Base-by-base conservation (phyloP, 2,888 invertebrate species). In the Drosophila multiciliata region DNA sequence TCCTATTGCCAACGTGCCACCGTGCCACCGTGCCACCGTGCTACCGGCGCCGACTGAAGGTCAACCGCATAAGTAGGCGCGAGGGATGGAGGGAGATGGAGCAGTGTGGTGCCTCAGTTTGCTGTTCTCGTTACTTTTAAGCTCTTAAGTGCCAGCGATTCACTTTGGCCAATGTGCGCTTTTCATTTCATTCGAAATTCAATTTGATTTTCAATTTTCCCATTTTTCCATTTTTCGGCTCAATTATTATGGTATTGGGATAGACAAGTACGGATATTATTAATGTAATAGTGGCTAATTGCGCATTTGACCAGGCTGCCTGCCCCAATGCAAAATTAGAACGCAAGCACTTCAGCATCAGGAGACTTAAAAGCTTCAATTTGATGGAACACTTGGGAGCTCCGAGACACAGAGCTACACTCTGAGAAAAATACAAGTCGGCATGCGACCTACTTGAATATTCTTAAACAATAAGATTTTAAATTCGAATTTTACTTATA, bases 231-330 rank as follows among this genome's bases (percentile, higher is more conserved):
- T 42, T 81, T 73, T 52, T 48, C 48, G 48, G 58, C 77, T 78
- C 78, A 78, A 78, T 80, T 81, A 77, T 74, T 68, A 38, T 59
- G 58, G 55, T 42, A 75, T 73, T 63, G 71, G 45, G 66, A 42
- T 55, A 66, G 73, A 69, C 89, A 81, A 89, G 85, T 89, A 84
- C 87, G 75, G 73, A 82, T 84, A 89, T 87, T 86, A 89, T 86
- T 86, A 89, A 73, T 86, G 86, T 86, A 86, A 86, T 86, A 87
- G 86, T 73, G 87, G 87, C 89, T 89, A 89, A 86, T 86, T 87
- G 89, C 82, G 87, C 78, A 86, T 86, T 86, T 81, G 81, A 29
- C 49, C 58, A 72, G 23, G 0, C 23, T 23, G 68, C 66, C 73
- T 62, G 70, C 50, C 75, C 63, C 75, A 82, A 78, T 72, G 83